Base-by-base conservation (phyloP, 2,888 invertebrate species). In the Drosophila flavopinicola region DNA sequence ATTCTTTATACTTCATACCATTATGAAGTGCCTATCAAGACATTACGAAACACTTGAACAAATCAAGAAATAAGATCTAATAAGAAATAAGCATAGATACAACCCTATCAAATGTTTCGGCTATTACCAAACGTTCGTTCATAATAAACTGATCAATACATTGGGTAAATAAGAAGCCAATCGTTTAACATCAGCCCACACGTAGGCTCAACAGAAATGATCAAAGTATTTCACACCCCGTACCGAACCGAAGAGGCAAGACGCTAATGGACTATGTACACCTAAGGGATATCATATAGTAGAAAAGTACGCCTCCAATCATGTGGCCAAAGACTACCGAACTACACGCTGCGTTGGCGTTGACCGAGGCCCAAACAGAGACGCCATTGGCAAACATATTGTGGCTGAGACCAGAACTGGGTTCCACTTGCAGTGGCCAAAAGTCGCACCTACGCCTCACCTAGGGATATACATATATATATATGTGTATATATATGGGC, bases 211-310 rank as follows among this genome's bases (percentile, higher is more conserved):
- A 15, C 17, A 7, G 23, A 48, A 57, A 84, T 71, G 87, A 80
- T 80, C 87, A 80, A 87, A 85, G 78, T 66, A 63, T 77, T 85
- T 85, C 68, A 74, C 85, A 87, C 78, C 65, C 67, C 9, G 52
- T 29, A 57, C 82, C 87, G 52, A 30, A 57, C 82, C 87, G 87
- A 65, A 6, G 44, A 45, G 51, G 29, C 27, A 9, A 49, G 29
- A 13, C 39, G 67, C 60, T 86, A 86, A 80, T 70, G 13, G 33
- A 56, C 45, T 51, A 11, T 32, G 23, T 53, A 73, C 63, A 51
- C 51, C 48, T 7, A 10, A 20, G 30, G 33, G 25, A 44, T 4
- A 30, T 27, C 29, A 44, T 4, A 30, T 27, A 48, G 44, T 27
- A 48, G 44, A 35, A 53, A 54, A 69, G 45, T 65, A 76, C 72